Evolutionary conservation across 2,888 invertebrate genomes (phyloP).

Genomic region (Tetranychus truncatus): DNA sequence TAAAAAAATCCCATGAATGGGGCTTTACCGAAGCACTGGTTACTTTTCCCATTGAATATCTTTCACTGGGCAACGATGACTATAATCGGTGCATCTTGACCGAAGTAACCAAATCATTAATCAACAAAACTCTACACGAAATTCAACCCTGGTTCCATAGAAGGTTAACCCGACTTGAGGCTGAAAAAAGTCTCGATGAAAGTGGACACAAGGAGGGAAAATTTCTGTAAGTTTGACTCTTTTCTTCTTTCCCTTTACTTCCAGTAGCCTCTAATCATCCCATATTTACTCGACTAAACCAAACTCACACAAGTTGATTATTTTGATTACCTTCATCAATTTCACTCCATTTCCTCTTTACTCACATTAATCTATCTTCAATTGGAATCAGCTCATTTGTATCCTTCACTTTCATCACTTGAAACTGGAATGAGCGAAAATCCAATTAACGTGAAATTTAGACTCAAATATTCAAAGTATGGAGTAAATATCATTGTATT

Average conservation of each 20-base stretch:
- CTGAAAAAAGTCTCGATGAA: constrained; percentile 31
- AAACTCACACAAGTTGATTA: neutral
- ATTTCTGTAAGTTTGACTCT: constrained; percentile 31
- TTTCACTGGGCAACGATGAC: constrained; percentile 1
- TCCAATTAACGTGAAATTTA: too few relatives aligned
- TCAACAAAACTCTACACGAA: constrained; percentile 34
- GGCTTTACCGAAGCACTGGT: constrained; percentile 23
- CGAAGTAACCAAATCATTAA: constrained; percentile 27
- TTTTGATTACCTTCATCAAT: neutral
- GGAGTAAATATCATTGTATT: too few relatives aligned
- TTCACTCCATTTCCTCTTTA: neutral
- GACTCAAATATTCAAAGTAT: too few relatives aligned
- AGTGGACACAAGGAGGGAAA: constrained; percentile 34
- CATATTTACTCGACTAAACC: neutral
- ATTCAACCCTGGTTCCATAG: constrained; percentile 37
- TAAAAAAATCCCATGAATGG: constrained; percentile 28
- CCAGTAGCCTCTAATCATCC: neutral
- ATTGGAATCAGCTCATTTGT: neutral
- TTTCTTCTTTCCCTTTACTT: neutral
- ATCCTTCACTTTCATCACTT: too few relatives aligned
- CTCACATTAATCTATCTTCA: neutral
- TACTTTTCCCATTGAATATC: constrained; percentile 5
- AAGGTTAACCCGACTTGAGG: constrained; percentile 32
- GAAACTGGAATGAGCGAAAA: too few relatives aligned
- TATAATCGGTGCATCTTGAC: neutral